phyloP scores from a whole-genome alignment of 2,113 vertebrate genomes.

The Serilophus lunatus region DNA sequence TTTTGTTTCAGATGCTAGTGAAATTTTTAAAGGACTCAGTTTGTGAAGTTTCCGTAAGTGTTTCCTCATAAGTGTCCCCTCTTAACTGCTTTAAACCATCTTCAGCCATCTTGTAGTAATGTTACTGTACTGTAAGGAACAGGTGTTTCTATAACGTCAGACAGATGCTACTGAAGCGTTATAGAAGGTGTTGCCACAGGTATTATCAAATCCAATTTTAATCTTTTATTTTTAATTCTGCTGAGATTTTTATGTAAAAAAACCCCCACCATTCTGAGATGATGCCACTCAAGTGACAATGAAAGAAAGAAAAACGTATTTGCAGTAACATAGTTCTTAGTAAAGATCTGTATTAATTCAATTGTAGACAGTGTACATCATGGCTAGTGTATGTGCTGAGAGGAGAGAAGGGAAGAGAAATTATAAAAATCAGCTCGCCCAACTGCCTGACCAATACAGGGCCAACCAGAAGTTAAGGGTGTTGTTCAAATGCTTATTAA shows the following conservation, averaged over 20 bases:
- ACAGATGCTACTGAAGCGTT: not conserved
- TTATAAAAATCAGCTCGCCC: not conserved
- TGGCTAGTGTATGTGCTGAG: fast-evolving
- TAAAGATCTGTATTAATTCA: not conserved
- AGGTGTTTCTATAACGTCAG: not conserved
- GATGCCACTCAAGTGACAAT: not conserved
- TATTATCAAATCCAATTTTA: not conserved
- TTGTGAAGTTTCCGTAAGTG: not conserved
- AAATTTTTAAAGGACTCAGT: not conserved
- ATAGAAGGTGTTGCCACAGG: not conserved
- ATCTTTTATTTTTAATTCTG: not conserved
- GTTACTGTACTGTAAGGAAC: not conserved
- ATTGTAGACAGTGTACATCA: not conserved
- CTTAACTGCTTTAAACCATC: not conserved
- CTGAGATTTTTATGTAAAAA: not conserved
- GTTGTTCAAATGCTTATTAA: not conserved
- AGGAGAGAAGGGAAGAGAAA: not conserved
- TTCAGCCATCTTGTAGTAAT: not conserved
- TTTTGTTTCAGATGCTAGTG: not conserved
- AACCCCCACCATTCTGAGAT: not conserved
- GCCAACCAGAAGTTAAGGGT: not conserved
- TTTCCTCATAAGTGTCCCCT: not conserved
- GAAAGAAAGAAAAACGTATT: not conserved
- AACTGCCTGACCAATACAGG: not conserved
- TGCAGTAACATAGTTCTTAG: not conserved